Base-by-base conservation (phyloP, 1,140 invertebrate genomes). In the Melanaphis sacchari region DNA sequence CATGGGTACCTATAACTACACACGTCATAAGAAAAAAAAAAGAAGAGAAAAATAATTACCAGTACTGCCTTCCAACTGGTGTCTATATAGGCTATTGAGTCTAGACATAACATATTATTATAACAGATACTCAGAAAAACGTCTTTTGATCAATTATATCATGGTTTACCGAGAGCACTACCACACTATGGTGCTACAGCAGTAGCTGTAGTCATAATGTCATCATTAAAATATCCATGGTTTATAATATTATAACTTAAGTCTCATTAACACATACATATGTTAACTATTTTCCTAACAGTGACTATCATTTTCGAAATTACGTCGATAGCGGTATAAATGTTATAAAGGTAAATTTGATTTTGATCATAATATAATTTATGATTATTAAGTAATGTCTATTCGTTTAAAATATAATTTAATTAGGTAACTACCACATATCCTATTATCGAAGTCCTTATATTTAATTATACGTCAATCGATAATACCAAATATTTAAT, bases 101-200 rank as follows among this genome's bases (percentile, higher is more conserved):
- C 59, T 76, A 76, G 59, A 76, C 59, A 76, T n/a, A 76, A 76
- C 59, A n/a, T 76, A 76, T 76, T 76, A 76, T 76, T 76, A 76
- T 76, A n/a, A n/a, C 59, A n/a, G 59, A 76, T 76, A 76, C 59
- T n/a, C n/a, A 76, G 59, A 76, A 76, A 76, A 76, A 76, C 31
- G 59, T 76, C n/a, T 76, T n/a, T 76, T 76, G 31, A n/a, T 76
- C 59, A 76, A 76, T 76, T 76, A 76, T 76, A n/a, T n/a, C 59
- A 18, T 76, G 59, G 59, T 76, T 36, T n/a, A 76, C 59, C n/a
- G 59, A 76, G 59, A n/a, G 59, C 59, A 76, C 31, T 76, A 76
- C 59, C 59, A 5, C n/a, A 4, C 59, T 18, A 15, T 76, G n/a
- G 59, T 59, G 9, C 54, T 59, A 9, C 54, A 59, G 26, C 54